Conservation (phyloP, 2,113 vertebrate genomes). For the Oriolus oriolus region DNA sequence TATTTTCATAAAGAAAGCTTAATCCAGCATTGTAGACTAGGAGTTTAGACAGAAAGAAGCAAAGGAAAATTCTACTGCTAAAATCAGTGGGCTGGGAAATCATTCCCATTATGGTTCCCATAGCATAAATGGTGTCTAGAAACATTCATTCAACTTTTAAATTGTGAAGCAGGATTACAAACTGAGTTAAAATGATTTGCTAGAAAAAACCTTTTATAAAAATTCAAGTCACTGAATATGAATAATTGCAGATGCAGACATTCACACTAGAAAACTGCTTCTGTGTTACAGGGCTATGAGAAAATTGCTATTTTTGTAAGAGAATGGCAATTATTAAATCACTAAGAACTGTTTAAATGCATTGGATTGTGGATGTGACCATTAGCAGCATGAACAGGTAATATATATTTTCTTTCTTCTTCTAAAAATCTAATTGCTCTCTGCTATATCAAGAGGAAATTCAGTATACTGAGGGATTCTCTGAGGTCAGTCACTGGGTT, state of each 20-base stretch:
- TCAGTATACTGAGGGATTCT: neutral
- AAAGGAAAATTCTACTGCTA: neutral
- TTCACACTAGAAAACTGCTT: conserved; percentile 5
- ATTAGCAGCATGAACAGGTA: conserved; percentile 14
- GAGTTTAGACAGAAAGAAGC: neutral
- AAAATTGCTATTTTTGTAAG: conserved; percentile 39
- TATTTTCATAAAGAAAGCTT: neutral
- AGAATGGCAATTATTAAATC: conserved; percentile 44
- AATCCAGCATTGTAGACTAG: neutral
- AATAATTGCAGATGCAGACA: conserved; percentile 16
- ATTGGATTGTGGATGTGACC: conserved; percentile 2
- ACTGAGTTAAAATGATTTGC: neutral
- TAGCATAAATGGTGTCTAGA: neutral
- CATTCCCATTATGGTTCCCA: neutral
- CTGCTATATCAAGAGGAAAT: conserved; percentile 6
- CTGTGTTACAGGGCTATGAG: neutral
- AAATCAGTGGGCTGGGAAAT: conserved; percentile 6
- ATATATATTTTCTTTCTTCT: conserved; percentile 27
- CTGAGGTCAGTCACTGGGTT: neutral
- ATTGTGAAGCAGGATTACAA: conserved; percentile 18
- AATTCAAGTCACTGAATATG: conserved; percentile 19
- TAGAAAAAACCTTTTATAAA: conserved; percentile 1
- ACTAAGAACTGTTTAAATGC: conserved; percentile 6
- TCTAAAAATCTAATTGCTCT: conserved; percentile 19
- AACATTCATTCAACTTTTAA: conserved; percentile 17